A percentile compares a stretch with the other conserved stretches of the same genome.
Evolutionary conservation across 2,113 vertebrate species (phyloP).

Genomic region (Ifrita kowaldi): DNA sequence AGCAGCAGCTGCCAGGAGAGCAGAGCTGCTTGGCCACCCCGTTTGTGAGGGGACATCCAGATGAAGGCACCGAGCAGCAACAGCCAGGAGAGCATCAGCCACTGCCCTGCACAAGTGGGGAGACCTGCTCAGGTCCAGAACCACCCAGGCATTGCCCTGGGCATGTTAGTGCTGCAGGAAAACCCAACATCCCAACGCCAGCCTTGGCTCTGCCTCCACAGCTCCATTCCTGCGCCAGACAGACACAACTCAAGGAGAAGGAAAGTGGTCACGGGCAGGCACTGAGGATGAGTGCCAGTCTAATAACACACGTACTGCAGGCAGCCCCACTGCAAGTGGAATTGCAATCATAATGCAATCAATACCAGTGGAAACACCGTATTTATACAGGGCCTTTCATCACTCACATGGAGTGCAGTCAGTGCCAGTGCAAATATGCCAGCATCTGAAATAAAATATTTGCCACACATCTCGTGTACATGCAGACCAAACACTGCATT

Average conservation of each 20-base stretch:
- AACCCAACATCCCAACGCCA: background rate
- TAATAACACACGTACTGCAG: background rate
- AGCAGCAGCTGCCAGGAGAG: background rate
- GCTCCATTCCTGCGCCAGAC: background rate
- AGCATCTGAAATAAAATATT: constrained; percentile 62
- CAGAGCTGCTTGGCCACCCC: background rate
- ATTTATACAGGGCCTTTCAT: constrained; percentile 69
- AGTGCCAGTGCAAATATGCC: constrained; percentile 63
- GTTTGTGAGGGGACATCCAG: rapidly evolving
- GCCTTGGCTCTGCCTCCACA: background rate
- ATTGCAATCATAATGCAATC: constrained; percentile 50
- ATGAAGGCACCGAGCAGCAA: background rate
- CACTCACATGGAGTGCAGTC: constrained; percentile 53
- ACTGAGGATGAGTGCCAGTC: background rate
- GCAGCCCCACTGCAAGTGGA: constrained; percentile 23
- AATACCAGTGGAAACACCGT: constrained; percentile 48
- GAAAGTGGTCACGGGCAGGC: background rate
- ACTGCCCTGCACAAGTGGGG: background rate
- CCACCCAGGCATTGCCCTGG: too few relatives aligned
- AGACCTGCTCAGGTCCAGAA: background rate
- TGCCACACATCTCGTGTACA: constrained; percentile 16
- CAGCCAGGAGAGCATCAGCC: background rate
- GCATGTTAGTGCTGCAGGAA: background rate
- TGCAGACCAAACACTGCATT: constrained; percentile 56
- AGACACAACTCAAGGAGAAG: rapidly evolving